Percentiles rank a stretch among this genome's conserved stretches.
These are phyloP conservation scores for Copidosoma aretas DNA, from an alignment of 2,888 invertebrate species.

Conservation along the genomic window DNA sequence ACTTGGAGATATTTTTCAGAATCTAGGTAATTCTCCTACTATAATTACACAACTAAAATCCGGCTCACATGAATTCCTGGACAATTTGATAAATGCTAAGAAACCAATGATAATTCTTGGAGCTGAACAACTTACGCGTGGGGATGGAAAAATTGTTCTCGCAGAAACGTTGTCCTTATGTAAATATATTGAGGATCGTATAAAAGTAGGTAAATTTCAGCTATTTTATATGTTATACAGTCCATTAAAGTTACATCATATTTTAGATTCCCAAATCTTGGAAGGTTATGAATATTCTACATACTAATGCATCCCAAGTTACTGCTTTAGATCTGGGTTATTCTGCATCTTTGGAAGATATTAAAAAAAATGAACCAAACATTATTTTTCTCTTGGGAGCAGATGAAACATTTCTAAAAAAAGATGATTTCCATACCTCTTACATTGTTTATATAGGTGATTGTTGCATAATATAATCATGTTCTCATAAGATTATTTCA, in stretches of 20 bases:
- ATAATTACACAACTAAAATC: conserved; percentile 76
- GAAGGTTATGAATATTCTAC: conserved; percentile 92
- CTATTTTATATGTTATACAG: not conserved
- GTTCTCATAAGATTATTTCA: no score
- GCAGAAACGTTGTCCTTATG: conserved; percentile 79
- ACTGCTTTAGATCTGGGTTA: conserved; percentile 97
- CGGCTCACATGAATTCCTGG: conserved; percentile 74
- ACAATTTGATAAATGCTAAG: conserved; percentile 78
- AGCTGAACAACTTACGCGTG: conserved; percentile 78
- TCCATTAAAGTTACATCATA: conserved; percentile 42
- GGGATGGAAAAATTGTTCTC: conserved; percentile 80
- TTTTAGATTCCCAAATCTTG: conserved; percentile 64
- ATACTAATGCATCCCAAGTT: conserved; percentile 90
- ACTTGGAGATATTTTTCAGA: conserved; percentile 62
- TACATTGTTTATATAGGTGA: conserved; percentile 89
- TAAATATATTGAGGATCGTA: conserved; percentile 65
- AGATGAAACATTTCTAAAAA: conserved; percentile 82
- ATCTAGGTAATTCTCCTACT: conserved; percentile 82
- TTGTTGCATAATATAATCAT: conserved; percentile 9
- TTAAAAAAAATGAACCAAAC: conserved; percentile 72
- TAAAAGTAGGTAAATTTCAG: conserved; percentile 62
- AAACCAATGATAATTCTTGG: conserved; percentile 92
- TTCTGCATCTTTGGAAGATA: conserved; percentile 72
- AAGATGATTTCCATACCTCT: conserved; percentile 79
- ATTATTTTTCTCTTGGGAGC: conserved; percentile 92